These are phyloP conservation scores for Champsocephalus esox DNA, from an alignment of 2,797 vertebrate species.

Conservation along the genomic window DNA sequence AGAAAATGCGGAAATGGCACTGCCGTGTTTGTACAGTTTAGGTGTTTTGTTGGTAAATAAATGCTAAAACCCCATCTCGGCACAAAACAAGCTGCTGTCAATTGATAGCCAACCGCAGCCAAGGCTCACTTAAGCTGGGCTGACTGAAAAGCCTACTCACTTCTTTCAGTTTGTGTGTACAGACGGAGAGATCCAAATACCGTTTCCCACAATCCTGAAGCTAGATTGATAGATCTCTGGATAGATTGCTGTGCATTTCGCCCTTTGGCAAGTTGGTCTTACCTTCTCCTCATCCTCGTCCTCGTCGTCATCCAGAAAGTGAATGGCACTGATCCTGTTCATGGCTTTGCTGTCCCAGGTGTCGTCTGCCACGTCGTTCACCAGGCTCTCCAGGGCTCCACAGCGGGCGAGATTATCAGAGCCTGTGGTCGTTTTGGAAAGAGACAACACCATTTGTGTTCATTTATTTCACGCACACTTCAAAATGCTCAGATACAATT, in stretches of 20 bases:
- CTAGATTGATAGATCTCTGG: too few relatives aligned
- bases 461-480: neutral
- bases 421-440: slow-evolving; percentile 53
- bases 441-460: slow-evolving; percentile 15
- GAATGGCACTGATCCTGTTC: slow-evolving; percentile 95
- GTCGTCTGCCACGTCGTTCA: slow-evolving; percentile 91
- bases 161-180: too few relatives aligned
- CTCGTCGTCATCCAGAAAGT: slow-evolving; percentile 93
- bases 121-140: too few relatives aligned
- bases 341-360: slow-evolving; percentile 90
- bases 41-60: too few relatives aligned
- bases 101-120: too few relatives aligned
- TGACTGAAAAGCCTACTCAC: too few relatives aligned
- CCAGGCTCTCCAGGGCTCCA: slow-evolving; percentile 93
- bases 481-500: neutral
- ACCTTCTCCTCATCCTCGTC: slow-evolving; percentile 95
- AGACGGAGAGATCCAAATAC: too few relatives aligned
- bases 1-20: too few relatives aligned
- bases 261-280: slow-evolving; percentile 42
- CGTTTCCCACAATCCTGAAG: too few relatives aligned
- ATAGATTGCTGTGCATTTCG: neutral
- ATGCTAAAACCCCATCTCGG: too few relatives aligned
- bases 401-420: slow-evolving; percentile 93
- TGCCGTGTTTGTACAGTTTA: too few relatives aligned
- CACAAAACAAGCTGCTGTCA: too few relatives aligned